These are phyloP conservation scores for Lytechinus pictus DNA, from an alignment of 35 echinoderm and acorn worm genomes.

Conservation along the genomic window DNA sequence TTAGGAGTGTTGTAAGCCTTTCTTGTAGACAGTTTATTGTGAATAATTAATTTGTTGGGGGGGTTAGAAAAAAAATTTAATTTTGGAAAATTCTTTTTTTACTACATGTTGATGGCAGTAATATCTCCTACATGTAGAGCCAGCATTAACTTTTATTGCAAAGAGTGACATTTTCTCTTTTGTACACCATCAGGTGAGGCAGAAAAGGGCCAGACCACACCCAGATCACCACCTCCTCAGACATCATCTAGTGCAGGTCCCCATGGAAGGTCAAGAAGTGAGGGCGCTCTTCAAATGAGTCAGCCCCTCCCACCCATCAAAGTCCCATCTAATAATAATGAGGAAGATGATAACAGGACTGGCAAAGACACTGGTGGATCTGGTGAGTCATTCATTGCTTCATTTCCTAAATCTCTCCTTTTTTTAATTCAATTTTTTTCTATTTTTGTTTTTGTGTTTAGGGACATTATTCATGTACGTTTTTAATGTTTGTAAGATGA, in stretches of 20 bases:
- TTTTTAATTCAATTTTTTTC: no score
- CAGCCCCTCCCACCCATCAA: conserved; percentile 98
- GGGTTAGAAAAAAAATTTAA: no score
- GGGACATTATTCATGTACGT: no score
- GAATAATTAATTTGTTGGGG: no score
- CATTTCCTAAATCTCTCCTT: no score
- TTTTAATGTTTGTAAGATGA: no score
- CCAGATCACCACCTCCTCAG: not conserved
- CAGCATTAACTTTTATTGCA: not conserved
- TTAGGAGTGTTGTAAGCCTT: no score
- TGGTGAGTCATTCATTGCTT: not conserved
- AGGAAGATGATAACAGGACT: conserved; percentile 45
- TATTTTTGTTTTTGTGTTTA: no score
- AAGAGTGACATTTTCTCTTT: not conserved
- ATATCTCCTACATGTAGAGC: no score
- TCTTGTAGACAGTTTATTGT: no score
- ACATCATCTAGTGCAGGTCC: conserved; percentile 56
- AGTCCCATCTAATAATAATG: conserved; percentile 72
- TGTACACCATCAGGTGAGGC: not conserved
- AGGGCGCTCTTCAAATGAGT: conserved; percentile 58
- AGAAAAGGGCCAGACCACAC: conserved; percentile 26
- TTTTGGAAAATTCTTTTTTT: no score
- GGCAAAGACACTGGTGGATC: not conserved
- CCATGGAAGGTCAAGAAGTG: conserved; percentile 74
- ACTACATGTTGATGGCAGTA: no score